phyloP scores from a whole-genome alignment of 2,113 vertebrate genomes.

The Leptobrachium leishanense region DNA sequence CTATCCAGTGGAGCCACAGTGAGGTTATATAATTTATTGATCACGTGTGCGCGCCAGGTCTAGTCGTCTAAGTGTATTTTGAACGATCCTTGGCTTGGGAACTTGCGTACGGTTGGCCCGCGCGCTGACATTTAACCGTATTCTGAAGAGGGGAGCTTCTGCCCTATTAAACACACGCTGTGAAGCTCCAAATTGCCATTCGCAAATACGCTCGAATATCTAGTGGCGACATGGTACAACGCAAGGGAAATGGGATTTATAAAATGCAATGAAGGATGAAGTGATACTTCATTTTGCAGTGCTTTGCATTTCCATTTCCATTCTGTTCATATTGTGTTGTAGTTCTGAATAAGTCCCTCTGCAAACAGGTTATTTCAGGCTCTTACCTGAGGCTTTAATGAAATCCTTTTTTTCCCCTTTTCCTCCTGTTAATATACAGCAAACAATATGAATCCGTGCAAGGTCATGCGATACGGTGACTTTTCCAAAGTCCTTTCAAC shows the following conservation, averaged over 20 bases:
- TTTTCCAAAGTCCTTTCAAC: not conserved
- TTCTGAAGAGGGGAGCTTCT: constrained; percentile 29
- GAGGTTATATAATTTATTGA: too few species aligned
- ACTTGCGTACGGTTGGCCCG: not conserved
- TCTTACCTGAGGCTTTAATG: constrained; percentile 28
- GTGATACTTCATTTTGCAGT: constrained; percentile 50
- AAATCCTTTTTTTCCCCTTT: constrained; percentile 1
- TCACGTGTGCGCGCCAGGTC: not conserved
- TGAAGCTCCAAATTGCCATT: constrained; percentile 42
- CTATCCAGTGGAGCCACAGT: too few species aligned
- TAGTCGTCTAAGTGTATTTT: not conserved
- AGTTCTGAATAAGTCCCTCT: constrained; percentile 42
- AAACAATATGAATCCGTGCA: constrained; percentile 16
- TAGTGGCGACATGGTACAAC: constrained; percentile 45
- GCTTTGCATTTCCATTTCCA: constrained; percentile 45
- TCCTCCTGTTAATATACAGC: constrained; percentile 15
- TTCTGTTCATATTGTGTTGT: constrained; percentile 39
- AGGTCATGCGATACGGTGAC: constrained; percentile 1
- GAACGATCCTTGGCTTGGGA: not conserved
- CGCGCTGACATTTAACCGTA: constrained; percentile 12
- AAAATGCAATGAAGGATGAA: constrained; percentile 49
- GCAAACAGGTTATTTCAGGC: constrained; percentile 45
- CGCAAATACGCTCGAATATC: constrained; percentile 43
- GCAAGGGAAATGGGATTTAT: constrained; percentile 48
- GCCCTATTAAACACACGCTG: constrained; percentile 41